Percentiles rank a stretch among this genome's conserved stretches.
phyloP scores from a whole-genome alignment of 2,113 vertebrate species.

The Penelope pileata region DNA sequence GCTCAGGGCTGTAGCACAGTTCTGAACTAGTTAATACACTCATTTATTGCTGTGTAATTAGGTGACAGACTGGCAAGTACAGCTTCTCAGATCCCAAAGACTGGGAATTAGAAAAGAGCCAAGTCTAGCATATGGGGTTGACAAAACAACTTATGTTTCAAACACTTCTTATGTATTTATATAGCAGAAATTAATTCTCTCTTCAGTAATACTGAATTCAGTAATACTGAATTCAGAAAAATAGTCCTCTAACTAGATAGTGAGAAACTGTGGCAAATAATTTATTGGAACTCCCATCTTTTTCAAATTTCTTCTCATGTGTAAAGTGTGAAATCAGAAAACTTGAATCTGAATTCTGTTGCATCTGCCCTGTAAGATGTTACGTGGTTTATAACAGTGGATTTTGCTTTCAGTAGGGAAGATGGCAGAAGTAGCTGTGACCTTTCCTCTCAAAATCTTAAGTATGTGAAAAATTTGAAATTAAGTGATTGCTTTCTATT shows the following conservation, averaged over 20 bases:
- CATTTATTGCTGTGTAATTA: conserved; percentile 7
- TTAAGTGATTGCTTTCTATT: neutral
- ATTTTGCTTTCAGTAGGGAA: neutral
- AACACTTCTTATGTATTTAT: neutral
- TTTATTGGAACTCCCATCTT: neutral
- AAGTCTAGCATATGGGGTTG: neutral
- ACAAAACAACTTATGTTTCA: conserved; percentile 12
- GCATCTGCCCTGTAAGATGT: neutral
- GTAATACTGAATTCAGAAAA: neutral
- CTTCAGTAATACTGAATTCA: neutral
- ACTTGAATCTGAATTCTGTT: neutral
- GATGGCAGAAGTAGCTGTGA: neutral
- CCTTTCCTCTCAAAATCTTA: neutral
- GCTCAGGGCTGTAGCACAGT: neutral
- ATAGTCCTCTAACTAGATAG: neutral
- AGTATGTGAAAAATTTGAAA: neutral
- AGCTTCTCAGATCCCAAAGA: neutral
- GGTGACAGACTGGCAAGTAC: conserved; percentile 5
- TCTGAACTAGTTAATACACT: neutral
- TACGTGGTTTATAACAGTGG: neutral
- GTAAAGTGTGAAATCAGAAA: neutral
- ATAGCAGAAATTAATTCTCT: conserved; percentile 1
- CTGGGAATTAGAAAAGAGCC: neutral
- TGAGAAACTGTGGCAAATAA: neutral
- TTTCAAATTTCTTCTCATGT: neutral